Base-by-base conservation (phyloP, 2,888 invertebrate species). In the Cremastinae sp. region DNA sequence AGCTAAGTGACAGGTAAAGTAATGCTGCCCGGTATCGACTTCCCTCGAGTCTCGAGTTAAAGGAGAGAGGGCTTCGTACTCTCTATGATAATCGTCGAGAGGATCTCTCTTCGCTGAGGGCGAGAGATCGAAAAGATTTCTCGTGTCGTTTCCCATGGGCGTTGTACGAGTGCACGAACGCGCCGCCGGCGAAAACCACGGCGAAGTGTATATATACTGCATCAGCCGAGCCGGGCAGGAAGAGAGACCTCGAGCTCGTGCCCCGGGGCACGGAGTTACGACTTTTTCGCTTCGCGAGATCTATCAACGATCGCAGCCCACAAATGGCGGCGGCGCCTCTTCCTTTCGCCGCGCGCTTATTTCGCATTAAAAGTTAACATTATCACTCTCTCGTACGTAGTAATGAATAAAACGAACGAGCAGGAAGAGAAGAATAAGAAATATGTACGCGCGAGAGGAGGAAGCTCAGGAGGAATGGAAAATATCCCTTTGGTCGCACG, bases 1-100 rank as follows among this genome's bases (percentile, higher is more conserved):
- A 81, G 81, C 79, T 78, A 78, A 80, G 80, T 80, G 80, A 80
- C 80, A 80, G 80, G 74, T 75, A 78, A 80, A 79, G 74, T 79
- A 79, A 80, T 80, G 80, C 78, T 74, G 69, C 18, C 18, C 41
- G 65, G 28, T 36, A 45, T 28, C 12, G 36, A 18, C 12, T 1
- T 12, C 65, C 53, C 53, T 43, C 53, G 0, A 51, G 14, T 41
- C 1, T 58, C 38, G 54, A 18, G 47, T 36, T 56, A 58, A 69
- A 64, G 59, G 61, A 34, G 62, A 68, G 34, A 12, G 49, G n/a
- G n/a, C n/a, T n/a, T n/a, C 14, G 34, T 47, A 8, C 47, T 71
- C 59, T 61, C 36, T 36, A 38, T 34, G 14, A 71, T 62, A 62
- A 66, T 66, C 66, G 34, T 56, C 54, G 18, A 36, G 54, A 56